Evolutionary conservation across 2,113 vertebrate species (phyloP), one percentile per base, ranked within the genome.

Genomic region (Dipodomys ordii): DNA sequence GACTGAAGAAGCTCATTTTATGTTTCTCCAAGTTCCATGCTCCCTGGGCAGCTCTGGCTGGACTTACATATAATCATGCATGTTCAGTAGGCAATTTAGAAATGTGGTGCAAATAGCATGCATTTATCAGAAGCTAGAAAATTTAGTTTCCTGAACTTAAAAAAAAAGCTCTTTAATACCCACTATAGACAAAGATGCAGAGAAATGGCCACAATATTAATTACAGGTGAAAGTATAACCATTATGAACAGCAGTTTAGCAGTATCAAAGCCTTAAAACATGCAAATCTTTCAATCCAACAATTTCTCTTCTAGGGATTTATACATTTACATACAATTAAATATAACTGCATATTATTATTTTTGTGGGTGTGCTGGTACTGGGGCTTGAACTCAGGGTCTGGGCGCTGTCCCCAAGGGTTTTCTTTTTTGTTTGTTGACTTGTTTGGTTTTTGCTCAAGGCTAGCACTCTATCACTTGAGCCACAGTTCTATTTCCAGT

Each of bases 251-350:
- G 78, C 57, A 94, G 86, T 67, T 67, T 84, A 49, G 87, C 65
- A 89, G 46, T 90, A 90, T 76, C 85, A 91, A 95, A 92, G 95
- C 82, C 72, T 88, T 92, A 89, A 87, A 83, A 90, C 92, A 97
- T 93, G 93, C 90, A 91, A 90, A 95, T 22, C 78, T 35, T 57
- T 57, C 13, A 57, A 83, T 87, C 57, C 32, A 89, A 83, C 53
- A 77, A 71, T 72, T 93, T 78, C 13, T 95, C 78, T 91, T 81
- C 84, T 82, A 87, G 22, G 89, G 65, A 32, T 85, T 85, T 77
- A 77, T 25, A 64, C 57, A 92, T 79, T 91, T 83, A 90, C 23
- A 80, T 39, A 67, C 35, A 92, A 57, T 20, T 84, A 4, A 35
- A 81, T 16, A 65, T 74, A 88, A 89, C 80, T 65, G 90, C 53